A percentile compares a stretch with the other conserved stretches of the same genome.
phyloP scores from a whole-genome alignment of 2,888 invertebrate genomes.

The Panopea generosa region DNA sequence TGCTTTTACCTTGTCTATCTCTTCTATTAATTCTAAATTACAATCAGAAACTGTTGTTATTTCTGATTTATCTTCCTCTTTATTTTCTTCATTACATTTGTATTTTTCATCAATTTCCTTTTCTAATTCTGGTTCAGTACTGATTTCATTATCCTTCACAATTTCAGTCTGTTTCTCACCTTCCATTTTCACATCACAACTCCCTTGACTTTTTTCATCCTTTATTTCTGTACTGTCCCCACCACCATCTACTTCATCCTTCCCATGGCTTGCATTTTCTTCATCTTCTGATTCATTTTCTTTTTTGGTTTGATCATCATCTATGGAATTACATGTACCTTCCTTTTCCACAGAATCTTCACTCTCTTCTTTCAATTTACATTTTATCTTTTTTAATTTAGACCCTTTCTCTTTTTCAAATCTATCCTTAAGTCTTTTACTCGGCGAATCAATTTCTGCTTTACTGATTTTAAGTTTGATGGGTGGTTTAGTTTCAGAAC shows the following conservation, averaged over 20 bases:
- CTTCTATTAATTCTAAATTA: too few species aligned
- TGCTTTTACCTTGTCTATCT: too few species aligned
- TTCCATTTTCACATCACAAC: slow-evolving; percentile 8
- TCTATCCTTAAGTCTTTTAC: slow-evolving; percentile 55
- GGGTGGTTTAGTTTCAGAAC: slow-evolving; percentile 23
- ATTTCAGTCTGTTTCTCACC: not conserved
- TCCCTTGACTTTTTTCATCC: not conserved
- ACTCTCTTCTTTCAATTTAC: slow-evolving; percentile 74
- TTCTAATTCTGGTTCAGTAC: too few species aligned
- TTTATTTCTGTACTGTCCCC: slow-evolving; percentile 6
- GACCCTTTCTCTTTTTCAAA: slow-evolving; percentile 61
- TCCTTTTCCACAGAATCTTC: slow-evolving; percentile 21
- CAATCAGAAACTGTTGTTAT: too few species aligned
- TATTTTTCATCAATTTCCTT: too few species aligned
- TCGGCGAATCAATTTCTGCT: slow-evolving; percentile 41
- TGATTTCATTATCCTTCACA: too few species aligned
- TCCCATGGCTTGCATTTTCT: not conserved
- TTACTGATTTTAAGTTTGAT: slow-evolving; percentile 46
- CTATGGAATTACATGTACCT: not conserved
- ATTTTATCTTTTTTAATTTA: slow-evolving; percentile 71
- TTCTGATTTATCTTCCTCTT: too few species aligned
- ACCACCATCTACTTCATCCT: not conserved
- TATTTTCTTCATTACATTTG: too few species aligned
- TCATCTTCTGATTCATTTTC: not conserved
- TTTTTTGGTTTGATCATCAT: slow-evolving; percentile 5